phyloP scores from a whole-genome alignment of 2,797 vertebrate species.

The Parotocinclus haroldoi region DNA sequence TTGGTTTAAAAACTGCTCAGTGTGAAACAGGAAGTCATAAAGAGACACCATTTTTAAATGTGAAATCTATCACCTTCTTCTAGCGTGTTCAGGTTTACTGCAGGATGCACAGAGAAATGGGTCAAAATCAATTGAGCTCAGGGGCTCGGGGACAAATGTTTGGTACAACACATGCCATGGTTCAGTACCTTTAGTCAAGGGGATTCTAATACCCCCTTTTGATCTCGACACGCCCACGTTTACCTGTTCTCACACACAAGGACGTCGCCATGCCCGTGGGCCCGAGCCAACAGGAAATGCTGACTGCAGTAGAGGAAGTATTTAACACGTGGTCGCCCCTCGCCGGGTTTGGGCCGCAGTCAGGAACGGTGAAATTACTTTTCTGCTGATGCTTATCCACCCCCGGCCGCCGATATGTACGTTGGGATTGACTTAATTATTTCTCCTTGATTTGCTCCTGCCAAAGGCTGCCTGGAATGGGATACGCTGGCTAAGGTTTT shows the following conservation, averaged over 20 bases:
- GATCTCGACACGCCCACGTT: no score
- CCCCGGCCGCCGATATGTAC: conserved; percentile 34
- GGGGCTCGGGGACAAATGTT: conserved; percentile 20
- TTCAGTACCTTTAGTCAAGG: conserved; percentile 4
- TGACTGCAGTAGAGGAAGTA: conserved; percentile 54
- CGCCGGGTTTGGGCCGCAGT: conserved; percentile 44
- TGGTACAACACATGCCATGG: conserved; percentile 26
- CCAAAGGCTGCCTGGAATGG: conserved; percentile 35
- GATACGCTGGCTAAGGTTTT: no score
- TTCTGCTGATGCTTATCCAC: conserved; percentile 42
- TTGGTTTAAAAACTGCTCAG: conserved; percentile 9
- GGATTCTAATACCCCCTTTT: conserved; percentile 14
- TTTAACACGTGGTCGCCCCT: conserved; percentile 57
- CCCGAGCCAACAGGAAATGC: conserved; percentile 53
- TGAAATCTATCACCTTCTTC: not conserved
- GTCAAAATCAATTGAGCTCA: no score
- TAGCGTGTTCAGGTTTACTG: not conserved
- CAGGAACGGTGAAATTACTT: conserved; percentile 50
- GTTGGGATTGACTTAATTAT: conserved; percentile 46
- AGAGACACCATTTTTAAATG: conserved; percentile 5
- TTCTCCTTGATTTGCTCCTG: conserved; percentile 28
- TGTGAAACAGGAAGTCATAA: no score
- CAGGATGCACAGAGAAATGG: no score
- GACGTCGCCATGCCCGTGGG: conserved; percentile 44
- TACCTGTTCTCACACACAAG: conserved; percentile 48